Evolutionary conservation across 2,113 vertebrate genomes (phyloP), one percentile per base, ranked within the genome.

Genomic region (Cephalopholis sonnerati): DNA sequence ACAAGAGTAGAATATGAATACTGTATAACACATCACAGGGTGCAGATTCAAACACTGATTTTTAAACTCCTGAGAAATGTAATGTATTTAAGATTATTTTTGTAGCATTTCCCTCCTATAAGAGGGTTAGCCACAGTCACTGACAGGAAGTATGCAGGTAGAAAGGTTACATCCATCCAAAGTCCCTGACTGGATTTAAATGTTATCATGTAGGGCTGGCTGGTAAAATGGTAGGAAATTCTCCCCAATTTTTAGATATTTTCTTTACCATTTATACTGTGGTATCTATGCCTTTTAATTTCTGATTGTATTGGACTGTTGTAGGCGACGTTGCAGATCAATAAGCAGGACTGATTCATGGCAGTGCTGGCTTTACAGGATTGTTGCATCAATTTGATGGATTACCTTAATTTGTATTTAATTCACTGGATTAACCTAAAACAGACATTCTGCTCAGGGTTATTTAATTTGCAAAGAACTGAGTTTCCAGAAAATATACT

Each of bases 341-440:
- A 62, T 69, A 24, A 64, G 18, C 46, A 44, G 46, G 36, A 62
- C 36, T 55, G 41, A 41, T 73, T 44, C 18, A 44, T 77, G 18
- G 32, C 22, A 62, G 2, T 3, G 50, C 24, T n/a, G 51, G 24
- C 16, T 54, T 46, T 17, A 53, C 32, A 46, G 54, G 53, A 72
- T 58, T 41, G 48, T 22, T 39, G 54, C 69, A 57, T 79, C 70
- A 57, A 4, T 72, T 68, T 82, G 70, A 74, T 77, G n/a, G 27
- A 70, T 83, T 69, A 24, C 46, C 25, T 36, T 75, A 10, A 74
- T 46, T 72, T 51, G 18, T 50, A 72, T 53, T 64, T 36, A 8
- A 27, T 29, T 82, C 74, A 62, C 50, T 27, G 22, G 48, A 75
- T 81, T n/a, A 71, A 65, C 18, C 27, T 27, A 78, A 65, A 81